Conservation (phyloP, 2,888 invertebrate genomes). For the Tinea pellionella region DNA sequence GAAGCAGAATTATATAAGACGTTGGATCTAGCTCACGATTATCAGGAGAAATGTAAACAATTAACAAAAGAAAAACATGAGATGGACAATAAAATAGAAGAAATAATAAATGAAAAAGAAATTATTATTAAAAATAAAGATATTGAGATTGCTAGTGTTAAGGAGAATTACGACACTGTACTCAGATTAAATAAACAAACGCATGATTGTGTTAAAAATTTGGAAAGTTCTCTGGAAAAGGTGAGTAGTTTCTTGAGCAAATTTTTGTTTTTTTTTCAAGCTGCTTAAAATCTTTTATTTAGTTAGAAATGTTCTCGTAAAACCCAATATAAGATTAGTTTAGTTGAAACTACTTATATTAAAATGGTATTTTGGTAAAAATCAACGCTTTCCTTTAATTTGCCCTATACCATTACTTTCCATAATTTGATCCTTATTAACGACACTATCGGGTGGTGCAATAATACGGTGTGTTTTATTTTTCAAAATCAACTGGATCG, state of each 20-base stretch:
- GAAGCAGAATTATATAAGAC: constrained; percentile 81
- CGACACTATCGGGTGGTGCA: too few relatives aligned
- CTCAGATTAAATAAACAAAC: constrained; percentile 67
- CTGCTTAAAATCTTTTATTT: too few relatives aligned
- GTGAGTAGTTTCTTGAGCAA: constrained; percentile 41
- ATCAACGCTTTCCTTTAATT: too few relatives aligned
- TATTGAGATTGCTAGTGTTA: constrained; percentile 50
- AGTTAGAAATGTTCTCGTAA: too few relatives aligned
- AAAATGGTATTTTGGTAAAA: too few relatives aligned
- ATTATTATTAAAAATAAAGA: constrained; percentile 37
- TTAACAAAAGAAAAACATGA: constrained; percentile 60
- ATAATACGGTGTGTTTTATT: too few relatives aligned
- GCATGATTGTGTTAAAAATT: constrained; percentile 70
- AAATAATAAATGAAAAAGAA: constrained; percentile 28
- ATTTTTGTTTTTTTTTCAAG: too few relatives aligned
- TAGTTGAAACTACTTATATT: too few relatives aligned
- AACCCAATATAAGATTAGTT: too few relatives aligned
- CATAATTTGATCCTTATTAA: too few relatives aligned
- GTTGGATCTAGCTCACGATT: constrained; percentile 74
- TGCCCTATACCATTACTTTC: too few relatives aligned
- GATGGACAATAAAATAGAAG: constrained; percentile 46
- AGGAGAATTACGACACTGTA: constrained; percentile 59
- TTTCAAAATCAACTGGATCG: too few relatives aligned
- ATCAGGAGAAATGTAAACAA: constrained; percentile 73
- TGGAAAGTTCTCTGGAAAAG: constrained; percentile 66